Base-by-base conservation (phyloP, 1,140 invertebrate genomes). In the Paralvinella palmiformis region DNA sequence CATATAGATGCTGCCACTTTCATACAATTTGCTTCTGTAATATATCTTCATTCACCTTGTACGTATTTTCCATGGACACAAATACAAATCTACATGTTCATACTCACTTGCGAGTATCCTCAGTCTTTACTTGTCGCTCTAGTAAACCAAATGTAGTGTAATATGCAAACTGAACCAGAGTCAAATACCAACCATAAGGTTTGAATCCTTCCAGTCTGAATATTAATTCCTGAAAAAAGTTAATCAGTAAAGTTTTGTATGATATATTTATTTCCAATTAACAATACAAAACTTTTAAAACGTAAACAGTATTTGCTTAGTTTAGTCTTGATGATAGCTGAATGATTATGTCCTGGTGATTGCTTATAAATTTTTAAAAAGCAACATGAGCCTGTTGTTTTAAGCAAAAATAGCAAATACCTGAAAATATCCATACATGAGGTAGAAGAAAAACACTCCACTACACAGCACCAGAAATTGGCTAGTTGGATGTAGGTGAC, bases 401-500 rank as follows among this genome's bases (percentile, higher is more conserved):
- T 87, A 1, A 91, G 81, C 0, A 88, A 88, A 77, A 96, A 96
- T 74, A 97, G 93, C 22, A 94, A 79, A 81, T 96, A 86, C 86
- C 79, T 94, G 89, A 73, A 94, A 85, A 82, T 93, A 96, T 64
- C 92, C 93, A 84, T 96, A 96, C 0, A 92, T 80, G 53, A 96
- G 81, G 79, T 90, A 96, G 73, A 93, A 91, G 58, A 90, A 78
- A 79, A 96, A 95, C 29, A 94, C 88, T 66, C 88, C 90, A 20
- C 82, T 59, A 63, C 87, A 89, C 71, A 91, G 90, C 22, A 88
- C 80, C 1, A 88, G 59, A 78, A 96, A 92, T 79, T 94, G 92
- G 24, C 81, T 77, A 41, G 84, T 82, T 68, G 83, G 79, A 70
- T 85, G 87, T 64, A 84, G 86, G 59, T 86, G 74, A 15, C 70